phyloP scores from a whole-genome alignment of 2,888 invertebrate genomes.

The Dexiosoma caninum region DNA sequence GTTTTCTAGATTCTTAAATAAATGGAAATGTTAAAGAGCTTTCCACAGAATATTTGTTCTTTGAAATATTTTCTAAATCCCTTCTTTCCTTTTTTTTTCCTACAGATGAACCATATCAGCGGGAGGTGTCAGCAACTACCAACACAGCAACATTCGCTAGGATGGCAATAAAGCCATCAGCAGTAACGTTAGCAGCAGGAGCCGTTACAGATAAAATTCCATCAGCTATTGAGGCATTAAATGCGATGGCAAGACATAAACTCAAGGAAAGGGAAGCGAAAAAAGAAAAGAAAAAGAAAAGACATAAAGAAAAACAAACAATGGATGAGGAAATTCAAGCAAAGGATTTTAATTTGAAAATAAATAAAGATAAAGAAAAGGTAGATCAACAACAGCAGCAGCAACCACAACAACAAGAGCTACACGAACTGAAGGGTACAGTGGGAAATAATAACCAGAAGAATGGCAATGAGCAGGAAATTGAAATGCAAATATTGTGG shows the following conservation, averaged over 20 bases:
- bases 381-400: constrained; percentile 12
- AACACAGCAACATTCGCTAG: neutral
- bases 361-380: constrained; percentile 71
- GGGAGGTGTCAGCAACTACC: constrained; percentile 26
- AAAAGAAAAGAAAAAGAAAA: constrained; percentile 58
- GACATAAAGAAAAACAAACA: constrained; percentile 43
- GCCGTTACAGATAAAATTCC: constrained; percentile 11
- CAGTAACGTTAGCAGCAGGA: constrained; percentile 9
- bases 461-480: constrained; percentile 54
- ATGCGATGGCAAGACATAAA: constrained; percentile 40
- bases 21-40: neutral
- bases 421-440: neutral
- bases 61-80: constrained; percentile 27
- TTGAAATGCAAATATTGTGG: constrained; percentile 81
- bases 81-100: constrained; percentile 18
- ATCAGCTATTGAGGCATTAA: constrained; percentile 11
- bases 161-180: constrained; percentile 12
- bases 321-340: constrained; percentile 14
- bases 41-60: neutral
- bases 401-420: neutral
- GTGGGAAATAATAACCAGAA: neutral
- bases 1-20: neutral
- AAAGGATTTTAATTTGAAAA: constrained; percentile 69
- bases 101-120: constrained; percentile 66
- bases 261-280: constrained; percentile 47